phyloP scores from a whole-genome alignment of 2,797 vertebrate species.

The Florisuga fusca region DNA sequence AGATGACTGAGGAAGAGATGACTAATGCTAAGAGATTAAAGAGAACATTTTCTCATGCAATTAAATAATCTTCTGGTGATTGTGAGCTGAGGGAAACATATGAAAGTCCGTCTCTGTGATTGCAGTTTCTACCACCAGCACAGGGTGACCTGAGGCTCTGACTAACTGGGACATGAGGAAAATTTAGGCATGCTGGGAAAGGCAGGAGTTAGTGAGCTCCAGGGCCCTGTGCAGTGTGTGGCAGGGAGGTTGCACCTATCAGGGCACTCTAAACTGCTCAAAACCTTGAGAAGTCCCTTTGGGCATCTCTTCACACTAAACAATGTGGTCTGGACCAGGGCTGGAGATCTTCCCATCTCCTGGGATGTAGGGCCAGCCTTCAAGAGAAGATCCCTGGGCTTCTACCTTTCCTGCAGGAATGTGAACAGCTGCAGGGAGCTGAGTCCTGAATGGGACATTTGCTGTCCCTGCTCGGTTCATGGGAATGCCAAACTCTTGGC shows the following conservation, averaged over 20 bases:
- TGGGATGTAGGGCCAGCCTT: neutral
- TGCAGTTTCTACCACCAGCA: slow-evolving; percentile 3
- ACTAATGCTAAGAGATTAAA: slow-evolving; percentile 75
- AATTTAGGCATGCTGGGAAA: neutral
- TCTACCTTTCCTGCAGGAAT: neutral
- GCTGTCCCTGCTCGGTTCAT: neutral
- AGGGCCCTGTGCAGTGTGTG: neutral
- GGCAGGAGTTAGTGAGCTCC: neutral
- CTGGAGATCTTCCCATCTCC: neutral
- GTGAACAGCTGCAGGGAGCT: neutral
- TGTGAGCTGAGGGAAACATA: slow-evolving; percentile 53
- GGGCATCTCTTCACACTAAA: neutral
- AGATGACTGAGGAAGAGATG: slow-evolving; percentile 68
- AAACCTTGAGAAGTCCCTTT: neutral
- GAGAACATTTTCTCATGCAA: slow-evolving; percentile 67
- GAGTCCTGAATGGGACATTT: rapidly evolving
- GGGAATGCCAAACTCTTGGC: neutral
- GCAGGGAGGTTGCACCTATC: neutral
- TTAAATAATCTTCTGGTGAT: slow-evolving; percentile 67
- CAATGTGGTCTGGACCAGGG: too few relatives aligned
- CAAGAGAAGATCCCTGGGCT: neutral
- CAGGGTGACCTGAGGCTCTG: neutral
- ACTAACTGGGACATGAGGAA: neutral
- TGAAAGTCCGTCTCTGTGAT: neutral
- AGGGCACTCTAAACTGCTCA: neutral